These are phyloP conservation scores for Dermochelys coriacea DNA, from an alignment of 2,797 vertebrate species.

Conservation along the genomic window DNA sequence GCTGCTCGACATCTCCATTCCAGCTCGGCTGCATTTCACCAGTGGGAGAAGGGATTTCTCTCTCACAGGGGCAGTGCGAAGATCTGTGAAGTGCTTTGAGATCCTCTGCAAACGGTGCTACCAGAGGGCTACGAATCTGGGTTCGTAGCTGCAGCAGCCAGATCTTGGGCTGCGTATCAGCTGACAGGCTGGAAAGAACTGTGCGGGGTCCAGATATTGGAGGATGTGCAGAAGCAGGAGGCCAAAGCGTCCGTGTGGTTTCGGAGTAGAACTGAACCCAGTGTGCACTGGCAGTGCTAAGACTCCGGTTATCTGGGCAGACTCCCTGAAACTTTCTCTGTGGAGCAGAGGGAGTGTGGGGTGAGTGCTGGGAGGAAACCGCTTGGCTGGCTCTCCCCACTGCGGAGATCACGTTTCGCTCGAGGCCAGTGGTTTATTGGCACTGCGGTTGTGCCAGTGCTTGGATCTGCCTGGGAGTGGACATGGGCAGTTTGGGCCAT, in stretches of 20 bases:
- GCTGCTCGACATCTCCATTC: too few relatives aligned
- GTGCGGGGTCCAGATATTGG: background rate
- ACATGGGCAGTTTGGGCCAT: background rate
- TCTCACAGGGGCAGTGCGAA: background rate
- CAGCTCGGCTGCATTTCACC: background rate
- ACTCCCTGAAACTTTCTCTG: background rate
- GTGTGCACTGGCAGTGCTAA: background rate
- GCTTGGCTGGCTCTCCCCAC: background rate
- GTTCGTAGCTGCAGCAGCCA: too few relatives aligned
- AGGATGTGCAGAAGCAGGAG: background rate
- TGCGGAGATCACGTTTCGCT: background rate
- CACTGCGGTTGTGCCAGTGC: too few relatives aligned
- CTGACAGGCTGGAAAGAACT: background rate
- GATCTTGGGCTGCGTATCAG: too few relatives aligned
- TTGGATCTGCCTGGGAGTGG: background rate
- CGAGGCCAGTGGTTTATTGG: background rate
- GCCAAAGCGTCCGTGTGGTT: background rate
- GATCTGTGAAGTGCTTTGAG: background rate
- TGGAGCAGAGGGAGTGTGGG: too few relatives aligned
- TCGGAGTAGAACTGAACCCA: background rate
- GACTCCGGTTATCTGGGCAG: too few relatives aligned
- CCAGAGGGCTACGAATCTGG: too few relatives aligned
- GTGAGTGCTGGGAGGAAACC: accelerated
- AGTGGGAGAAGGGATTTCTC: background rate
- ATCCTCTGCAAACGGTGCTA: background rate